These are phyloP conservation scores for Schizopygopsis malacanthus DNA, from an alignment of 2,797 vertebrate genomes.

Conservation along the genomic window DNA sequence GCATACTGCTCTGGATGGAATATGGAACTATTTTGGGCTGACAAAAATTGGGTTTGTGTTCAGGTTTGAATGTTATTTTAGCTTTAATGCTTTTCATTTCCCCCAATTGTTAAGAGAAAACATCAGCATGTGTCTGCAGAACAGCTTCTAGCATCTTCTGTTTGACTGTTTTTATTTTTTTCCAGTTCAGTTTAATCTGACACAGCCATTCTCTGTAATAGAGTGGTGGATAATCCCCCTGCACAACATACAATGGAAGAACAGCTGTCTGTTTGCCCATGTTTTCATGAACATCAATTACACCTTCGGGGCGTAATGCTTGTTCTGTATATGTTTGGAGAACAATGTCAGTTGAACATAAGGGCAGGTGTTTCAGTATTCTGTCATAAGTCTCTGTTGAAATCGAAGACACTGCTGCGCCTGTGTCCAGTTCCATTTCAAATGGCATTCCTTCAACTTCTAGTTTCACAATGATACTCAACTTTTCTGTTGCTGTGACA, in stretches of 20 bases:
- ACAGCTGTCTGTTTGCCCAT: not conserved
- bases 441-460: no score
- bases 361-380: not conserved
- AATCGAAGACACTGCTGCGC: not conserved
- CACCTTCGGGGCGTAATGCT: not conserved
- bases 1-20: no score
- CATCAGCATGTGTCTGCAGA: not conserved
- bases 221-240: slow-evolving; percentile 1
- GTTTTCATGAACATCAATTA: not conserved
- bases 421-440: no score
- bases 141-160: not conserved
- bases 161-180: slow-evolving; percentile 20
- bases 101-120: slow-evolving; percentile 12
- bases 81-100: not conserved
- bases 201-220: slow-evolving; percentile 28
- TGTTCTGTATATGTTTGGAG: not conserved
- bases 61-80: not conserved
- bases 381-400: not conserved
- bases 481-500: no score
- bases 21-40: no score
- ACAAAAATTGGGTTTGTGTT: not conserved
- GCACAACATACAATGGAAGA: slow-evolving; percentile 8
- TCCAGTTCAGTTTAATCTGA: slow-evolving; percentile 23
- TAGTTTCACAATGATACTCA: no score
- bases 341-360: not conserved